Conservation (phyloP, 1,140 invertebrate genomes). For the Pteromalus puparum region DNA sequence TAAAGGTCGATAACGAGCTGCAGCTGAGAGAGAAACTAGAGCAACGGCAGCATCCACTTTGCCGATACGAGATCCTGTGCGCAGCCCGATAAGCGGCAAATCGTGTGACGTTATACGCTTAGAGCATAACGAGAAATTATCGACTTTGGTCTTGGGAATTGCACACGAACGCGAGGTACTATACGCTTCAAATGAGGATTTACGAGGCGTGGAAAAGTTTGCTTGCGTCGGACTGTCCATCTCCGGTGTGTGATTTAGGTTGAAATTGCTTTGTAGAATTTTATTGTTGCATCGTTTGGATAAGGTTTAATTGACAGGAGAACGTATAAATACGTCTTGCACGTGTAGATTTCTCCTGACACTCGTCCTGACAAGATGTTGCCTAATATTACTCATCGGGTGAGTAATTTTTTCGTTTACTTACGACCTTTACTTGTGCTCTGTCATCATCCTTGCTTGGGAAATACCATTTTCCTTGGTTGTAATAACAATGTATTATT, state of each 20-base stretch:
- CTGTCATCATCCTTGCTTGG: too few relatives aligned
- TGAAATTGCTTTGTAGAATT: too few relatives aligned
- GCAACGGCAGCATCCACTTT: neutral
- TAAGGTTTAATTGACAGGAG: too few relatives aligned
- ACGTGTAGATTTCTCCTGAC: too few relatives aligned
- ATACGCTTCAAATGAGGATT: neutral
- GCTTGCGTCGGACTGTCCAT: neutral
- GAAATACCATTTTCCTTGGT: too few relatives aligned
- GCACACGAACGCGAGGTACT: neutral
- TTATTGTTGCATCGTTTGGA: too few relatives aligned
- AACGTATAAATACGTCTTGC: too few relatives aligned
- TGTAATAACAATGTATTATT: too few relatives aligned
- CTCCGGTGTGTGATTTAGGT: neutral
- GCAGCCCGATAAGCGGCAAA: constrained; percentile 27
- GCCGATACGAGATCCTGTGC: neutral
- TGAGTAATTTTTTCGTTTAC: too few relatives aligned
- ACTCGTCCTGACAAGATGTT: too few relatives aligned
- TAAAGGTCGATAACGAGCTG: constrained; percentile 38
- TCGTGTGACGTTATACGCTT: constrained; percentile 5
- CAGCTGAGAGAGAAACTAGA: constrained; percentile 15
- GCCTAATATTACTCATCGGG: too few relatives aligned
- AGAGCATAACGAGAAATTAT: constrained; percentile 42
- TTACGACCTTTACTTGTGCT: too few relatives aligned
- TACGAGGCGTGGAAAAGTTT: neutral
- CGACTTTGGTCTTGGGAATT: neutral